Percentiles rank a stretch among this genome's conserved stretches.
Conservation (phyloP, 37 sponge, comb jelly and placozoan species). For the Spongia lamella region DNA sequence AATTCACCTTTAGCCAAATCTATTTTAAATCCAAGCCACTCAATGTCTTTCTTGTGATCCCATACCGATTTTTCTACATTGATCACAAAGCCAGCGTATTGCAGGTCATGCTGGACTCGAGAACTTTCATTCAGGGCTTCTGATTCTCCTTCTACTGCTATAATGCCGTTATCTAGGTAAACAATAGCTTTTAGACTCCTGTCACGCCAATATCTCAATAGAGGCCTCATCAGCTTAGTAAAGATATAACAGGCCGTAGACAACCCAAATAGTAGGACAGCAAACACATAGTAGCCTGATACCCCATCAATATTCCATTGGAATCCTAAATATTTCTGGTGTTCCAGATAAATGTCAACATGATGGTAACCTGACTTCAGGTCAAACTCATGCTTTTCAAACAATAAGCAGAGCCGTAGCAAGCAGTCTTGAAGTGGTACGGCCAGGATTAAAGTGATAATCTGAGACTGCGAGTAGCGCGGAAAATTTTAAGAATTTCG, state of each 20-base stretch:
- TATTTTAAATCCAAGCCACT: slow-evolving; percentile 1
- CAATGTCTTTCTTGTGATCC: background rate
- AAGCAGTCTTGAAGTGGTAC: too few relatives aligned
- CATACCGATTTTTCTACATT: slow-evolving; percentile 12
- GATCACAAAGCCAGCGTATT: slow-evolving; percentile 7
- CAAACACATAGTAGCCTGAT: slow-evolving; percentile 9
- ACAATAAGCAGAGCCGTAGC: too few relatives aligned
- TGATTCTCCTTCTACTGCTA: background rate
- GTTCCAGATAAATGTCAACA: slow-evolving; percentile 1
- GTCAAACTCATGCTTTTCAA: slow-evolving; percentile 16
- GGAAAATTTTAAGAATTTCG: too few relatives aligned
- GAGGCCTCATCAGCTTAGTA: slow-evolving; percentile 18
- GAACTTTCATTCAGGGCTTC: background rate
- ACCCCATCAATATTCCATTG: too few relatives aligned
- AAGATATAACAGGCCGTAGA: slow-evolving; percentile 21
- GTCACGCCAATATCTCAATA: slow-evolving; percentile 4
- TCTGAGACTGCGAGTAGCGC: too few relatives aligned
- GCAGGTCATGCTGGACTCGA: background rate
- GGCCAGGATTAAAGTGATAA: too few relatives aligned
- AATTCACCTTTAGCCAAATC: slow-evolving; percentile 2
- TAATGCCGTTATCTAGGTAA: slow-evolving; percentile 36
- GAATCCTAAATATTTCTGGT: slow-evolving; percentile 16
- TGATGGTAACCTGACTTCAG: slow-evolving; percentile 18
- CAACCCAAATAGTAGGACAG: slow-evolving; percentile 24
- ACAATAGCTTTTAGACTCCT: slow-evolving; percentile 4